These are phyloP conservation scores for Acleris literana DNA, from an alignment of 2,888 invertebrate genomes.

Conservation along the genomic window DNA sequence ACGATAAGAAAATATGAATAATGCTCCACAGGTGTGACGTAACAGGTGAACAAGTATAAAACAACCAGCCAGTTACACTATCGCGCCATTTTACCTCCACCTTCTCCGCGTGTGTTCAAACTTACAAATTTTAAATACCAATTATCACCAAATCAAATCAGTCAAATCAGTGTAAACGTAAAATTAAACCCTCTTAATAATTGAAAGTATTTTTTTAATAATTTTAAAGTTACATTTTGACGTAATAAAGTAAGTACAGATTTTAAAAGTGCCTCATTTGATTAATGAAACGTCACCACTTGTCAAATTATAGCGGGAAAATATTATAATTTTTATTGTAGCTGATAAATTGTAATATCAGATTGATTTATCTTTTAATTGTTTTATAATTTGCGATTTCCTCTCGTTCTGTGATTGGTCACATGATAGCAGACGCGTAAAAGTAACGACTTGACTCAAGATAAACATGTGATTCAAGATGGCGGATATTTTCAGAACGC, in stretches of 20 bases:
- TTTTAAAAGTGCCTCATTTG: slow-evolving; percentile 48
- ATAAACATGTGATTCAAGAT: slow-evolving; percentile 79
- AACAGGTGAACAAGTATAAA: slow-evolving; percentile 76
- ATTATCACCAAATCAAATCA: slow-evolving; percentile 56
- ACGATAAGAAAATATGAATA: slow-evolving; percentile 69
- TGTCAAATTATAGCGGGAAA: slow-evolving; percentile 55
- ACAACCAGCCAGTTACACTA: slow-evolving; percentile 57
- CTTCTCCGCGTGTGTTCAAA: slow-evolving; percentile 49
- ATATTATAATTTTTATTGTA: slow-evolving; percentile 30
- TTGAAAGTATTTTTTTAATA: slow-evolving; percentile 15
- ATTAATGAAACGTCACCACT: slow-evolving; percentile 42
- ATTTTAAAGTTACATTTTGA: slow-evolving; percentile 17
- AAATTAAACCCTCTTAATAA: slow-evolving; percentile 38
- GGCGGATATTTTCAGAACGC: slow-evolving; percentile 65
- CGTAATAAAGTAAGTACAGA: slow-evolving; percentile 42
- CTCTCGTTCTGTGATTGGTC: slow-evolving; percentile 70
- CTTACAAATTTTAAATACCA: slow-evolving; percentile 48
- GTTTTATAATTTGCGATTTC: slow-evolving; percentile 53
- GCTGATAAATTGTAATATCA: slow-evolving; percentile 35
- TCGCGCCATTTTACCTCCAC: slow-evolving; percentile 71
- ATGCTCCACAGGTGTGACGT: slow-evolving; percentile 69
- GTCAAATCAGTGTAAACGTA: slow-evolving; percentile 50
- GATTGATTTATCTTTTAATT: slow-evolving; percentile 53
- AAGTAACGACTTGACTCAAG: slow-evolving; percentile 55
- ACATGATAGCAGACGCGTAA: slow-evolving; percentile 63